phyloP scores from a whole-genome alignment of 2,888 invertebrate genomes.

The Adelognathus sp. region DNA sequence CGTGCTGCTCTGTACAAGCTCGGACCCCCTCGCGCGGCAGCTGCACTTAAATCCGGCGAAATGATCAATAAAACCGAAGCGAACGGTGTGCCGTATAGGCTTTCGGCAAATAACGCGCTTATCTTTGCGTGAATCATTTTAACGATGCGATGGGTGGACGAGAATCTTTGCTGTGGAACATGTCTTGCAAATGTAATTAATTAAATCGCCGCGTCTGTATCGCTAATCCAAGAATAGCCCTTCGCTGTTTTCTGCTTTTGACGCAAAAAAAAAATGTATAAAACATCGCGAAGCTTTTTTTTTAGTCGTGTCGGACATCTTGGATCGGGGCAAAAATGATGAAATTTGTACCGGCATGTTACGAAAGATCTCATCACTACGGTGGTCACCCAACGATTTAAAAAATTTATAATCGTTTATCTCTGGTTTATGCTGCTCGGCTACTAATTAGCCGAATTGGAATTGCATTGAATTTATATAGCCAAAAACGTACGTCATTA shows the following conservation, averaged over 20 bases:
- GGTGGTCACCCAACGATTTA: too few species aligned
- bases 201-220: not conserved
- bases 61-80: conserved; percentile 62
- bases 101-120: conserved; percentile 43
- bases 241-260: not conserved
- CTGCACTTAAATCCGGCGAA: conserved; percentile 58
- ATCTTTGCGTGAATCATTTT: conserved; percentile 48
- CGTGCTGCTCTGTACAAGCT: conserved; percentile 31
- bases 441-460: too few species aligned
- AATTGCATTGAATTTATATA: too few species aligned
- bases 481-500: too few species aligned
- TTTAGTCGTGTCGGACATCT: too few species aligned
- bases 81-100: conserved; percentile 17
- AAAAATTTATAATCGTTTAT: too few species aligned
- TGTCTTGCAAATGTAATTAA: not conserved
- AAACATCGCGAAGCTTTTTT: conserved; percentile 9
- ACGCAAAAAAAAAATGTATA: not conserved
- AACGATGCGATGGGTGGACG: conserved; percentile 34
- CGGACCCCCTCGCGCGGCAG: conserved; percentile 43
- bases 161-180: not conserved
- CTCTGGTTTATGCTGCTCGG: too few species aligned
- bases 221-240: not conserved
- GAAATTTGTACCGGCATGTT: too few species aligned
- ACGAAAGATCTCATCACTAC: too few species aligned
- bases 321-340: too few species aligned